phyloP scores from a whole-genome alignment of 2,888 invertebrate genomes.

The Sphaerophoria taeniata region DNA sequence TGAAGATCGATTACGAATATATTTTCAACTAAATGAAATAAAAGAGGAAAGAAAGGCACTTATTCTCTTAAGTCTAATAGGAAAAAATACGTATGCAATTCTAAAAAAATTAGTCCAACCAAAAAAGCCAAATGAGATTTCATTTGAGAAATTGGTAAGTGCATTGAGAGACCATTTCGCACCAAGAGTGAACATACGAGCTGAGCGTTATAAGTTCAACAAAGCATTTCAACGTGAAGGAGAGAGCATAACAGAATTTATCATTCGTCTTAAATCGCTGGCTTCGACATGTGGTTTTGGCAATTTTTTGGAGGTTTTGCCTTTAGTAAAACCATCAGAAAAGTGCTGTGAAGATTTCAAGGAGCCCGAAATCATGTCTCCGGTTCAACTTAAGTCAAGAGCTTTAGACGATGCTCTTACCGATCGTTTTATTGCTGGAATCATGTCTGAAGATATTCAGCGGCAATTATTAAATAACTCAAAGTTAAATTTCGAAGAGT shows the following conservation, averaged over 20 bases:
- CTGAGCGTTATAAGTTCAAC: constrained; percentile 3
- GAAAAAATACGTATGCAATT: constrained; percentile 6
- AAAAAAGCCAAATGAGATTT: constrained; percentile 8
- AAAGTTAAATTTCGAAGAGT: background rate
- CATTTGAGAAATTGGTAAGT: background rate
- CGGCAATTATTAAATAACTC: background rate
- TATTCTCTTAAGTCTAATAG: constrained; percentile 9
- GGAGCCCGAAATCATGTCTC: background rate
- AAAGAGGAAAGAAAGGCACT: constrained; percentile 9
- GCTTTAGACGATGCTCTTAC: background rate
- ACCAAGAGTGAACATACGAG: constrained; percentile 10
- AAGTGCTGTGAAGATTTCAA: too few relatives aligned
- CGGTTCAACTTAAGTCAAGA: constrained; percentile 1
- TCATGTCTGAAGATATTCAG: background rate
- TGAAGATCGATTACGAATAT: constrained; percentile 4
- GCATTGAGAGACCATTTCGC: constrained; percentile 1
- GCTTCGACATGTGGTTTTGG: background rate
- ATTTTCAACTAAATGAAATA: constrained; percentile 3
- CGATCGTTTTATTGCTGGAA: constrained; percentile 5
- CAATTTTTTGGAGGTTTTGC: too few relatives aligned
- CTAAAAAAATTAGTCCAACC: constrained; percentile 8
- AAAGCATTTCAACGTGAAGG: constrained; percentile 2
- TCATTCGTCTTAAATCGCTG: background rate
- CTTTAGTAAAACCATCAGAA: too few relatives aligned
- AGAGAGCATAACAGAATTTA: background rate